phyloP scores from a whole-genome alignment of 2,797 vertebrate species.

The Apogon hyalosoma region DNA sequence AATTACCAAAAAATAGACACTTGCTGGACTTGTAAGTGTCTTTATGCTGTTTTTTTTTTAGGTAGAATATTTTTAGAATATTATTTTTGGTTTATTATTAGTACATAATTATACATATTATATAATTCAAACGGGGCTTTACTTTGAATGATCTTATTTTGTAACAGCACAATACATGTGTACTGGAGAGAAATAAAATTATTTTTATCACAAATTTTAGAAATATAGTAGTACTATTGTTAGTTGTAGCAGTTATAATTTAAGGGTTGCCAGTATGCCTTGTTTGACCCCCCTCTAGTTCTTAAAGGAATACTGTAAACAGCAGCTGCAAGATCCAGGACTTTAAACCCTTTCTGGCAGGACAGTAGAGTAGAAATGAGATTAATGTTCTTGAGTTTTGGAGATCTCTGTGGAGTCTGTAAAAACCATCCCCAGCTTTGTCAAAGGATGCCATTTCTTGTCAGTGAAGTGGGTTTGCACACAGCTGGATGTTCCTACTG shows the following conservation, averaged over 20 bases:
- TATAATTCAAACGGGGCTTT: no score
- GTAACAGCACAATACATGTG: no score
- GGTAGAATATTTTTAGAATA: no score
- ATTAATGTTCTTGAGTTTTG: conserved; percentile 20
- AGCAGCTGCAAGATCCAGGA: conserved; percentile 21
- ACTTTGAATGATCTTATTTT: no score
- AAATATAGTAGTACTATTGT: not conserved
- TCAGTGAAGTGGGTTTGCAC: not conserved
- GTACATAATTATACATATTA: no score
- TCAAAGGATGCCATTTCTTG: conserved; percentile 5
- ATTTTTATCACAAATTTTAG: no score
- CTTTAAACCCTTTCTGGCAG: conserved; percentile 43
- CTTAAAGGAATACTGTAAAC: conserved; percentile 16
- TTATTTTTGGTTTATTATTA: no score
- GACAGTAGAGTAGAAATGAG: not conserved
- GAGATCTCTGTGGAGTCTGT: not conserved
- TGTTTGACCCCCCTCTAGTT: not conserved
- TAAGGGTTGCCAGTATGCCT: not conserved
- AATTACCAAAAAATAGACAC: no score
- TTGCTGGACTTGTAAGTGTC: no score
- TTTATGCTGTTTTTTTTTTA: no score
- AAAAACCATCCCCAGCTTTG: conserved; percentile 15
- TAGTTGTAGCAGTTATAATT: not conserved
- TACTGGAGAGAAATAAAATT: no score
- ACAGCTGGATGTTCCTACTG: not conserved